Base-by-base conservation (phyloP, 2,888 invertebrate genomes). In the Meloe dianella region DNA sequence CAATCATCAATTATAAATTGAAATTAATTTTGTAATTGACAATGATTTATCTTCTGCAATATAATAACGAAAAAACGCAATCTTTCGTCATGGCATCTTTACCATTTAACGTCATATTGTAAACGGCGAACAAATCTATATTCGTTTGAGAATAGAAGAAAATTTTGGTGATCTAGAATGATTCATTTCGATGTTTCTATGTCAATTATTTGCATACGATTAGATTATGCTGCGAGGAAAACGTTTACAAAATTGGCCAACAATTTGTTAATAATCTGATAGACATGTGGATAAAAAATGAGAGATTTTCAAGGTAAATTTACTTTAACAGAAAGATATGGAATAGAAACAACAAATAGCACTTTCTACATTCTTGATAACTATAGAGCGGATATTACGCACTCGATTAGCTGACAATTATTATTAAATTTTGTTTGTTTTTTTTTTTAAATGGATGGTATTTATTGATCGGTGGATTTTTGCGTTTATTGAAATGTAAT, bases 261-360 rank as follows among this genome's bases (percentile, higher is more conserved):
- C 30, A 27, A 27, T 27, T 27, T 2, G 27, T 27, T 3, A 27
- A 27, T 27, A 54, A 22, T 64, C 29, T 32, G 7, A 32, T 32
- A 58, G 61, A 62, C 62, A 65, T 65, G 65, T 63, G 62, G 62
- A 62, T 57, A 60, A 60, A 65, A 60, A 61, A 64, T 60, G 60
- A 60, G 61, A 68, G 57, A 61, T 56, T 17, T 64, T 66, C 69
- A 69, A 66, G 66, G 69, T 66, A 63, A 68, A 65, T 68, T 63
- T 51, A 63, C 65, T 59, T 41, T 35, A n/a, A 27, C 4, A 51
- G 10, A 35, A 54, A 47, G 59, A 59, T 60, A 60, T 17, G n/a
- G n/a, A n/a, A 38, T 61, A 29, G 32, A 61, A 54, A 54, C 56
- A 56, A 54, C 14, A 47, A 35, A 61, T 61, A 61, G 35, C 54